These are phyloP conservation scores for Bradynema listronoti DNA, from an alignment of 1,140 invertebrate genomes.

Conservation along the genomic window DNA sequence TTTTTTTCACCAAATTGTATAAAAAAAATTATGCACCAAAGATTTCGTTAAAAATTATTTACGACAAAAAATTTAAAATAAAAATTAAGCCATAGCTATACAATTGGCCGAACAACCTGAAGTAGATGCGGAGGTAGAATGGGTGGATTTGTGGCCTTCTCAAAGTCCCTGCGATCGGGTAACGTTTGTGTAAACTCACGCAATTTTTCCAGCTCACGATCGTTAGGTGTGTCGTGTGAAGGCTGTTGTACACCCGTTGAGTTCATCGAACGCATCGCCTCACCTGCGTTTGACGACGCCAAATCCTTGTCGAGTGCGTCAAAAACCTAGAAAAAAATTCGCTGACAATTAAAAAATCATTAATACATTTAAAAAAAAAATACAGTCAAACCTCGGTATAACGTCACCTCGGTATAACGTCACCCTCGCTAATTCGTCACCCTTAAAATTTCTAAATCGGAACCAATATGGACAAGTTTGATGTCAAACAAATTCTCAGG, in stretches of 20 bases:
- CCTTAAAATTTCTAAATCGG: too few relatives aligned
- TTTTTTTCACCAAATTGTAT: too few relatives aligned
- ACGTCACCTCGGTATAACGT: too few relatives aligned
- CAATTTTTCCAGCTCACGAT: slow-evolving; percentile 54
- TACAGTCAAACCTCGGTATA: too few relatives aligned
- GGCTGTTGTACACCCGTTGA: slow-evolving; percentile 45
- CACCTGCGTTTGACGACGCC: slow-evolving; percentile 55
- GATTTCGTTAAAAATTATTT: background rate
- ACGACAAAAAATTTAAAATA: too few relatives aligned
- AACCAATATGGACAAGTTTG: too few relatives aligned
- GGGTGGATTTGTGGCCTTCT: slow-evolving; percentile 84
- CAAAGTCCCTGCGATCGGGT: slow-evolving; percentile 78
- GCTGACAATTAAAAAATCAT: background rate
- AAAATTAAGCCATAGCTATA: too few relatives aligned
- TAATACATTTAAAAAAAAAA: too few relatives aligned
- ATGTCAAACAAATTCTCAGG: too few relatives aligned
- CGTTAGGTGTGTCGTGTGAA: slow-evolving; percentile 55
- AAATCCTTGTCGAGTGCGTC: slow-evolving; percentile 55
- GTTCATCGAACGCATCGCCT: slow-evolving; percentile 48
- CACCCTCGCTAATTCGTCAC: too few relatives aligned
- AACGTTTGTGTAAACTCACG: slow-evolving; percentile 75
- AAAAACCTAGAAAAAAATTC: slow-evolving; percentile 40
- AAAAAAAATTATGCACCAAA: background rate
- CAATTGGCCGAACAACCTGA: slow-evolving; percentile 34
- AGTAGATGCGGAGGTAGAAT: slow-evolving; percentile 74